Evolutionary conservation across 2,888 invertebrate species (phyloP), one percentile per base, ranked within the genome.

Genomic region (Rosalia funebris): DNA sequence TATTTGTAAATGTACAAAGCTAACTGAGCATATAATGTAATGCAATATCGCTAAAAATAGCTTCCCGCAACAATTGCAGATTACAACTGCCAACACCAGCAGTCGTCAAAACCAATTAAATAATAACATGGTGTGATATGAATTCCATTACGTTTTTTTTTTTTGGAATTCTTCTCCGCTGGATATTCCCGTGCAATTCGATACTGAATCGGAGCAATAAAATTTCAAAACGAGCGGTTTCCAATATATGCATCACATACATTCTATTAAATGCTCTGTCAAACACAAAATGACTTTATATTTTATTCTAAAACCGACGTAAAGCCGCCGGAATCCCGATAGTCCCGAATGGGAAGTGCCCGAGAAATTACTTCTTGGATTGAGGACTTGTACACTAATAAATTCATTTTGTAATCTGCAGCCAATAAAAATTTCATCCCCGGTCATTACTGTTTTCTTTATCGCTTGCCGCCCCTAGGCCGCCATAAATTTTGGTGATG

Each of bases 251-350:
- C 48, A 48, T 36, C 19, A 36, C 48, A 36, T 48, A 48, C 32
- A 47, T 47, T 47, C 32, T 34, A 47, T 47, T 47, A 47, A 48
- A 36, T 36, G 48, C 48, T 48, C 34, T 48, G 48, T 48, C 36
- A 36, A 10, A 48, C 48, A 36, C 16, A 36, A 36, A 48, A 37
- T 19, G 32, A 36, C 36, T 36, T 17, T 16, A 19, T 36, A 36
- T 48, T 48, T 48, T 48, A 48, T 36, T 36, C 36, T 37, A 48
- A 48, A 37, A 48, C 36, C 34, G 16, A 31, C 34, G 17, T 47
- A 47, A 47, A 47, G n/a, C 47, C 34, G 47, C 36, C 20, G 11
- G 20, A 5, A 19, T 19, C 36, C 17, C 48, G 36, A 36, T 12
- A 17, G 48, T 32, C 19, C 37, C 11, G 14, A 9, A 34, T 17